Percentiles rank a stretch among this genome's conserved stretches.
Evolutionary conservation across 1,140 invertebrate genomes (phyloP).

Genomic region (Lordiphosa stackelbergi): DNA sequence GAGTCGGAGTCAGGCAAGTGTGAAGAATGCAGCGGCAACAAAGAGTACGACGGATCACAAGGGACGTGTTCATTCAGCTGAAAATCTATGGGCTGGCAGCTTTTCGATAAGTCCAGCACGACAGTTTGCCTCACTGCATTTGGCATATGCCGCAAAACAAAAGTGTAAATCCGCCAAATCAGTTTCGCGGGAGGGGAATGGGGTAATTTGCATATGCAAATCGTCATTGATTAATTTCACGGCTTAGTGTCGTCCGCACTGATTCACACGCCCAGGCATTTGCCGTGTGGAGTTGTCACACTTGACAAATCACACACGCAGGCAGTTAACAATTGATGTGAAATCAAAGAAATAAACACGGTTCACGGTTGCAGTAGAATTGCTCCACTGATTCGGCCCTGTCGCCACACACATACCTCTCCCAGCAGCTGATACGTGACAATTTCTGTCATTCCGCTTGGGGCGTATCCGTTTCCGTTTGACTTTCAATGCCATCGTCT

Average conservation of each 20-base stretch:
- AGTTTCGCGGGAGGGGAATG: slow-evolving; percentile 11
- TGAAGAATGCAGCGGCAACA: slow-evolving; percentile 4
- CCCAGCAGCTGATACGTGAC: slow-evolving; percentile 38
- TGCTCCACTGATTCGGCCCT: not conserved
- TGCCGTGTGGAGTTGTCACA: slow-evolving; percentile 26
- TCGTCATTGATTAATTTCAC: slow-evolving; percentile 14
- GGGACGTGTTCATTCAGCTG: slow-evolving; percentile 35
- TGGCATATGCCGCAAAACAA: slow-evolving; percentile 35
- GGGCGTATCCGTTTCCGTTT: slow-evolving; percentile 54
- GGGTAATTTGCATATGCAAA: slow-evolving; percentile 45
- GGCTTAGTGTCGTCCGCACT: slow-evolving; percentile 2
- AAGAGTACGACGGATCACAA: slow-evolving; percentile 13
- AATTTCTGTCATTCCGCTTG: slow-evolving; percentile 53
- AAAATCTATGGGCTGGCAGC: slow-evolving; percentile 52
- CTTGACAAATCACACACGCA: slow-evolving; percentile 52
- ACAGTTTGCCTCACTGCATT: slow-evolving; percentile 20
- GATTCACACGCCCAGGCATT: not conserved
- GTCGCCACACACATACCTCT: slow-evolving; percentile 15
- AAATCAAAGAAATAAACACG: slow-evolving; percentile 60
- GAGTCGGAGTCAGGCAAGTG: slow-evolving; percentile 12
- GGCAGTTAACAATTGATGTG: slow-evolving; percentile 57
- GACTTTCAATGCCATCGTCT: slow-evolving; percentile 32
- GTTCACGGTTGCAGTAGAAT: not conserved
- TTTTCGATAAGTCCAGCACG: slow-evolving; percentile 35
- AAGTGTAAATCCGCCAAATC: slow-evolving; percentile 27